Evolutionary conservation across 2,888 invertebrate genomes (phyloP), one percentile per base, ranked within the genome.

Genomic region (Trissolcus japonicus): DNA sequence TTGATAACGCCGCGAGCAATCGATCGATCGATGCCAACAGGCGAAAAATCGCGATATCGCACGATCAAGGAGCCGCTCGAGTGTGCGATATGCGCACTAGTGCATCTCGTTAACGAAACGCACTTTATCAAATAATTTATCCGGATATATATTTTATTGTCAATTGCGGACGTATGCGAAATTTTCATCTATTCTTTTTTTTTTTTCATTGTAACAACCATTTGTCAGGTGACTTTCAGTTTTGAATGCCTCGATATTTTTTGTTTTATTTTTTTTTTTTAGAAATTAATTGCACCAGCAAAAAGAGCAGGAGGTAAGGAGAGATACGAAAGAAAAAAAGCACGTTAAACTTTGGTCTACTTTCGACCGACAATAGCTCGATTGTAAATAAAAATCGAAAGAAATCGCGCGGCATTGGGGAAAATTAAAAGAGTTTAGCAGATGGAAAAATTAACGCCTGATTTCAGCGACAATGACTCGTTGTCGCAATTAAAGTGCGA

Each of bases 21-120:
- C 71, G 78, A 75, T 75, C 79, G 77, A 77, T 68, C 75, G 74
- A 72, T 67, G 74, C 69, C 78, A 68, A 73, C 77, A 68, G 68
- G 77, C 77, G 63, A 35, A 77, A 77, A 77, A 65, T 77, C 60
- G 65, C 51, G 46, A 11, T 73, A 73, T 78, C 77, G 46, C 62
- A 43, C 59, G 67, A 72, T 72, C 76, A 59, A 29, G n/a, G 60
- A 66, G 57, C 55, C 62, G 55, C 13, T 66, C 51, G 54, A 62
- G 50, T 74, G 73, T 78, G 74, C 78, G 57, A 71, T 74, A 74
- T 78, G 74, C 71, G 61, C 55, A 69, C 76, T 68, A 66, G 66
- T 69, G 67, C 68, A 69, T 73, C 73, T 77, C 54, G 77, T 78
- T 78, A 78, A 63, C 78, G 51, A 71, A 71, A 55, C 25, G 56